Base-by-base conservation (phyloP, 2,113 vertebrate genomes). In the Gymnorhina tibicen region DNA sequence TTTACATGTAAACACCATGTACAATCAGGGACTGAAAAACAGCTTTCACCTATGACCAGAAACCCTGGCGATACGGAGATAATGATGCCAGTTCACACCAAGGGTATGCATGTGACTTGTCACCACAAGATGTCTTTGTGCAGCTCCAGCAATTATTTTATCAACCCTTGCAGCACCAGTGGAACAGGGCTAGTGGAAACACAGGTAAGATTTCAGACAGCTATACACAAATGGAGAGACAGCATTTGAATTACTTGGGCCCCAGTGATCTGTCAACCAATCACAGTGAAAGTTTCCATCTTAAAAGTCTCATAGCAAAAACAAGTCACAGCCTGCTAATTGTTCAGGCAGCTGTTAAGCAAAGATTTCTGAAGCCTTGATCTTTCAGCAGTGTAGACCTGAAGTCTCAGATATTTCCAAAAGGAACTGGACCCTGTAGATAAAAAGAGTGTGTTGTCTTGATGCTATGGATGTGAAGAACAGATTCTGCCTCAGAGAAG, bases 1-100 rank as follows among this genome's bases (percentile, higher is more conserved):
- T n/a, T n/a, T n/a, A n/a, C n/a, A 60, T 23, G 64, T 9, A 87
- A 93, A 74, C 14, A 68, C 13, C 4, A 24, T 1, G 5, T 70
- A 70, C 27, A 39, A 44, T 49, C 32, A 79, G 13, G 4, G 15
- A 46, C 24, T 72, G 32, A 85, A 78, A 80, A 88, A 2, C 2
- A 78, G 19, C 13, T 39, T 49, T 70, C 7, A 70, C 11, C 24
- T 75, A 42, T 4, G 22, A 76, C 22, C 33, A 77, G 39, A 37
- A 22, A 41, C 50, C 44, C 80, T 24, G 10, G 32, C 47, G 42
- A 76, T 39, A 58, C 1, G 5, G 28, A 86, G 32, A 37, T 41
- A 46, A 63, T 1, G 24, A 83, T 14, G 28, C 24, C 35, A 0
- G 0, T n/a, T 75, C 23, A 58, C 42, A 80, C 16, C 47, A 86